Base-by-base conservation (phyloP, 2,113 vertebrate species). In the Pelecanus crispus region DNA sequence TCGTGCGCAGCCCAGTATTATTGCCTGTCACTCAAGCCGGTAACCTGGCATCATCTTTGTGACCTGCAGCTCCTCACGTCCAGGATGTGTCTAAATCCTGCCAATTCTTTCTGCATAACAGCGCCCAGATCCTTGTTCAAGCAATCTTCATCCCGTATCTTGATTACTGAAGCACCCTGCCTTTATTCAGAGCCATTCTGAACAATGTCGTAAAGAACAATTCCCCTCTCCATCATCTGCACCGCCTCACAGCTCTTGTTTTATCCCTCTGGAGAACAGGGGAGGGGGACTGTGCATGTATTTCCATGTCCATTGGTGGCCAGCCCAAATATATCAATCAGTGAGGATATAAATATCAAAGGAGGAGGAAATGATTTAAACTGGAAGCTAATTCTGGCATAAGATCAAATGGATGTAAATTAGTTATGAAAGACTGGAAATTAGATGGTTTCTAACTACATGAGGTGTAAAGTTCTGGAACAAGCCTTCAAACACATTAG, bases 161-260 rank as follows among this genome's bases (percentile, higher is more conserved):
- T 11, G 12, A n/a, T 59, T 40, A 17, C 52, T 18, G 59, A 29
- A 74, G 45, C 45, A 31, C 34, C 7, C 38, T 21, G 45, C 38
- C 40, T 55, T 61, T 42, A 11, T 47, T 45, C 45, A 13, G 47
- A 31, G 19, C 16, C 10, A 0, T 31, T 36, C 44, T 5, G 10
- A 34, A 38, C 26, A 29, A 17, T 0, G 10, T 13, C 8, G 0
- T 25, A 4, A 28, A 21, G 61, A 49, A 11, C 10, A 0, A 11
- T 55, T 74, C 42, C n/a, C 61, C 61, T 49, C 47, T 55, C 40
- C n/a, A 14, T 86, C 61, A 17, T 10, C n/a, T 13, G 17, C 47
- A 53, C 59, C 1, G 0, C 9, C 20, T 26, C 61, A 74, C 26
- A 24, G 36, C 40, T 53, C 75, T 9, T 32, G 25, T 34, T 73